Evolutionary conservation across 2,113 vertebrate genomes (phyloP).

Genomic region (Thamnophis sirtalis): DNA sequence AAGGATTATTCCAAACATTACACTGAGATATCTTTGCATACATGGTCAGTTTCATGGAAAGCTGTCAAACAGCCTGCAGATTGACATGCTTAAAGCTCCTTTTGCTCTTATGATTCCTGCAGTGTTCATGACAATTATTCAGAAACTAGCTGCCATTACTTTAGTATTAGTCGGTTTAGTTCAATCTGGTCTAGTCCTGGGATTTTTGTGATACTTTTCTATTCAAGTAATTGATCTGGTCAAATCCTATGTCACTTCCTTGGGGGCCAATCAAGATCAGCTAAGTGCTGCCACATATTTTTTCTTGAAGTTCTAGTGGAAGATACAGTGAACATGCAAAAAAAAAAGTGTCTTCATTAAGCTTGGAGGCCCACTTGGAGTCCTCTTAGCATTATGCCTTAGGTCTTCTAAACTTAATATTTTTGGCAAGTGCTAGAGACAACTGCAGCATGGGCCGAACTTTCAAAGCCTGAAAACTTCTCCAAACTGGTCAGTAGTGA

Average conservation of each 20-base stretch:
- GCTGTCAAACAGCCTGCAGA: not conserved
- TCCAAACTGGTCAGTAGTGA: not conserved
- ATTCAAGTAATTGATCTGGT: not conserved
- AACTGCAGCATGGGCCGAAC: not conserved
- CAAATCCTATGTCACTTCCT: not conserved
- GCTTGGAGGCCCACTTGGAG: not conserved
- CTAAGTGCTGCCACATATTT: not conserved
- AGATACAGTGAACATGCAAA: not conserved
- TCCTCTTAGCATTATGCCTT: not conserved
- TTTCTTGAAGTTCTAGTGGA: not conserved
- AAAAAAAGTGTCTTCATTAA: not conserved
- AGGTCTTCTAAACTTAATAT: not conserved
- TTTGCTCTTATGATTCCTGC: not conserved
- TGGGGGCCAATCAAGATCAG: not conserved
- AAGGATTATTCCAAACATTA: not conserved
- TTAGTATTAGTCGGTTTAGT: not conserved
- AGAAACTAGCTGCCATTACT: not conserved
- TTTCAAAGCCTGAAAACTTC: not conserved
- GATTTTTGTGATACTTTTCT: not conserved
- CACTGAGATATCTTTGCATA: not conserved
- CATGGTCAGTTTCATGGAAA: not conserved
- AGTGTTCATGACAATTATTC: not conserved
- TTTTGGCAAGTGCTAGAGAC: not conserved
- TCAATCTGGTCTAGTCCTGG: not conserved
- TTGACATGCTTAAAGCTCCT: not conserved